Evolutionary conservation across 2,113 vertebrate species (phyloP).

Genomic region (Daubentonia madagascariensis): DNA sequence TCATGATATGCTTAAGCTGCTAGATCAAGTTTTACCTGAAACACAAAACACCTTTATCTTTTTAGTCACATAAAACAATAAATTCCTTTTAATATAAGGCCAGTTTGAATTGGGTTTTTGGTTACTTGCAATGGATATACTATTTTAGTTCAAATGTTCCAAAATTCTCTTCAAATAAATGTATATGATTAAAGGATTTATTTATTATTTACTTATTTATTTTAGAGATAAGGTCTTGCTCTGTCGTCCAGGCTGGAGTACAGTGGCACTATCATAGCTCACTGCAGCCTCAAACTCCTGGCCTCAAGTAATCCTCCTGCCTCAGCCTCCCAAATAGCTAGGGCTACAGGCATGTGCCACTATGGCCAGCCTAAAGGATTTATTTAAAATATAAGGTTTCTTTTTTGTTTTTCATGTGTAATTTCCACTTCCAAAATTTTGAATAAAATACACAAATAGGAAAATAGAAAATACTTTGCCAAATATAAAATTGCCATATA

Average conservation of each 20-base stretch:
- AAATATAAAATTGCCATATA: neutral
- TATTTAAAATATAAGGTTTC: neutral
- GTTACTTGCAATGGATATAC: neutral
- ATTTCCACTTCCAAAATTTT: neutral
- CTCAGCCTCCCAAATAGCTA: too few species aligned
- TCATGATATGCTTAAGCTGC: neutral
- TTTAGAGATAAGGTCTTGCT: too few species aligned
- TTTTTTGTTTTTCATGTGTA: neutral
- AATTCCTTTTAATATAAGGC: neutral
- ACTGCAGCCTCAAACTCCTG: too few species aligned
- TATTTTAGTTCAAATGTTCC: neutral
- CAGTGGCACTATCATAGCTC: too few species aligned
- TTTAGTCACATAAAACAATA: neutral
- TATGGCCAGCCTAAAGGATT: neutral
- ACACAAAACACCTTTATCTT: neutral
- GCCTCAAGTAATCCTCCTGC: too few species aligned
- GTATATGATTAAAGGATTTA: neutral
- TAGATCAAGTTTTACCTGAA: neutral
- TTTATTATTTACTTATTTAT: neutral
- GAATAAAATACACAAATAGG: neutral
- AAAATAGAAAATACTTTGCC: neutral
- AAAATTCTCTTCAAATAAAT: conserved; percentile 20
- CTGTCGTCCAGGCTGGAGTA: too few species aligned
- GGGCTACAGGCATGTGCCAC: too few species aligned
- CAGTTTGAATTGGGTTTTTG: neutral